A percentile compares a stretch with the other conserved stretches of the same genome.
Conservation (phyloP, 2,797 vertebrate genomes). For the Trichosurus vulpecula region DNA sequence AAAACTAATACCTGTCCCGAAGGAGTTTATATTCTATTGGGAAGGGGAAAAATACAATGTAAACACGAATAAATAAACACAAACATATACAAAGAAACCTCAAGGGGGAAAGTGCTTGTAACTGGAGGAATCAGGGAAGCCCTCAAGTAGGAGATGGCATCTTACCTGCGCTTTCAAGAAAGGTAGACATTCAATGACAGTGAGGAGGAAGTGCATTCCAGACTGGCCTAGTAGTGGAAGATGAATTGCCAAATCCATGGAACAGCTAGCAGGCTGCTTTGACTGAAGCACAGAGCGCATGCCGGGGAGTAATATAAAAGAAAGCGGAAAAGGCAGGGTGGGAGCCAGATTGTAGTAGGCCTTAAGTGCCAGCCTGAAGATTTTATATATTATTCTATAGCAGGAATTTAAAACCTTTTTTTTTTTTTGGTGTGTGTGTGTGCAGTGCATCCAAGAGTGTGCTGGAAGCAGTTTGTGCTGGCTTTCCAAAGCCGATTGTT, state of each 20-base stretch:
- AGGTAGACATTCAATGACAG: neutral
- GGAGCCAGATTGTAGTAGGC: neutral
- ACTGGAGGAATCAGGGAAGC: neutral
- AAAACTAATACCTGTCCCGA: fast-evolving
- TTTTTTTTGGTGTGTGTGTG: neutral
- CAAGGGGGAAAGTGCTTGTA: neutral
- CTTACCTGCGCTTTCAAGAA: fast-evolving
- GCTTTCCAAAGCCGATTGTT: neutral
- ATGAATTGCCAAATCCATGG: neutral
- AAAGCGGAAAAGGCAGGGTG: neutral
- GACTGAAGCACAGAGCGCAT: neutral
- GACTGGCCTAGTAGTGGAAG: neutral
- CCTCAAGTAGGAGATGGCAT: fast-evolving
- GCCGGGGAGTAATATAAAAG: neutral
- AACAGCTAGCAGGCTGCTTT: neutral
- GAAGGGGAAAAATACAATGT: neutral
- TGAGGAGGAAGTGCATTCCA: neutral
- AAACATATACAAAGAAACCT: neutral
- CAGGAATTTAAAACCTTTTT: neutral
- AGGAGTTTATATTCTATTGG: neutral
- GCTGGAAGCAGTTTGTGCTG: neutral
- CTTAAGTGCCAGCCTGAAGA: neutral
- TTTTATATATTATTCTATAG: neutral
- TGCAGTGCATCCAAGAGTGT: neutral
- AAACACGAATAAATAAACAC: neutral